Base-by-base conservation (phyloP, 2,888 invertebrate species). In the Leucoma salicis region DNA sequence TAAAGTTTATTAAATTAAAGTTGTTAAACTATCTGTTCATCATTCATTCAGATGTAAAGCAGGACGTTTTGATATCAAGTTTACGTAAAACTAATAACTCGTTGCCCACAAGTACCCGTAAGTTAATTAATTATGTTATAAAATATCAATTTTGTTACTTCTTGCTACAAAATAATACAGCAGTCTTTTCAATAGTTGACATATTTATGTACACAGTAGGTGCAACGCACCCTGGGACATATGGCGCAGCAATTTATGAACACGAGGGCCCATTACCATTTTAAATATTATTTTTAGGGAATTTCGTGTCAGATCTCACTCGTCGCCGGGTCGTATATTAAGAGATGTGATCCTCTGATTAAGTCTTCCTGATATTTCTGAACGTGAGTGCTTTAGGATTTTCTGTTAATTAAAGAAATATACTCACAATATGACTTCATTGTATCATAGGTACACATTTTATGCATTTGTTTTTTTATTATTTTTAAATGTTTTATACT, bases 281-380 rank as follows among this genome's bases (percentile, higher is more conserved):
- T 89, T 89, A 89, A 89, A 89, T 89, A 89, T 89, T 89, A 89
- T 89, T 89, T 89, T 89, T 89, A 87, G 89, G 89, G 89, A 89
- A 88, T 89, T 85, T 78, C 82, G 86, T 88, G 89, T 89, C 88
- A 89, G 88, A 89, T 89, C 88, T 88, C 89, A 83, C 85, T 89
- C 87, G 81, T 75, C 84, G 80, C 68, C 74, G 71, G 78, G 67
- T 79, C 81, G 79, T 86, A 85, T 86, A 85, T 87, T 83, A 85
- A 77, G 78, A 87, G 89, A 88, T 87, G 85, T 78, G 85, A 88
- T 87, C 83, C 77, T 77, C 85, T 86, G 89, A 89, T 89, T 89
- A 87, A 80, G 80, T 75, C 77, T 64, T 75, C 71, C 74, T 66
- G 74, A 83, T 83, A 78, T 78, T 85, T 80, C 73, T 78, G 70